Base-by-base conservation (phyloP, 2,113 vertebrate genomes). In the Catharus minimus region DNA sequence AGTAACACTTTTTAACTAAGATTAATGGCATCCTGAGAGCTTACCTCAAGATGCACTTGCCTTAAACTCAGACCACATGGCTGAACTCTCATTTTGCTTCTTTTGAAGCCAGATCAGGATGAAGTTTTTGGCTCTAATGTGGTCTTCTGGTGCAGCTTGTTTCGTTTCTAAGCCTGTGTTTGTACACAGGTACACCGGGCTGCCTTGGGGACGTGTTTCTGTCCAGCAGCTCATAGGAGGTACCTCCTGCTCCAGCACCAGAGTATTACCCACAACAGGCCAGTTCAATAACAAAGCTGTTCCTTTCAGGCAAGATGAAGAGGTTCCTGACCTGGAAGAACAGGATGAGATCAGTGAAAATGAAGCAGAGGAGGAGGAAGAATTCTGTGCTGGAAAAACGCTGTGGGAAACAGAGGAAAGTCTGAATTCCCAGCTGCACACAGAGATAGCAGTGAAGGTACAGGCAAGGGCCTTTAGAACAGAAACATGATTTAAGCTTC, bases 301-400 rank as follows among this genome's bases (percentile, higher is more conserved):
- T 92, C 56, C 56, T 83, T 69, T 53, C 56, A 98, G 98, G 98
- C 97, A 97, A 76, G 93, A 95, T 0, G 96, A 98, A 78, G 98
- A 98, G 44, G 92, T 86, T 28, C 96, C 97, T 64, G 88, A 98
- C 49, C 98, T 97, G 49, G 96, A 98, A 50, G 96, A 98, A 44
- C 97, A 97, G 24, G 96, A 95, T 0, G 96, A 95, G 52, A 57
- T 93, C 55, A 79, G 95, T 71, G 97, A 97, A 68, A 97, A 95
- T 41, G 98, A 97, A 72, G 96, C 84, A 39, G 98, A 97, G 46
- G 96, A 95, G 73, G 96, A 97, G 3, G 96, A 95, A 28, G 82
- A 95, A 72, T 96, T 96, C 76, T 96, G 76, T 95, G 97, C 96
- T 33, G 97, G 90, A 82, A 97, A 62, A 67, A 86, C 62, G 0